Evolutionary conservation across 2,113 vertebrate genomes (phyloP), one percentile per base, ranked within the genome.

Genomic region (Dascyllus trimaculatus): DNA sequence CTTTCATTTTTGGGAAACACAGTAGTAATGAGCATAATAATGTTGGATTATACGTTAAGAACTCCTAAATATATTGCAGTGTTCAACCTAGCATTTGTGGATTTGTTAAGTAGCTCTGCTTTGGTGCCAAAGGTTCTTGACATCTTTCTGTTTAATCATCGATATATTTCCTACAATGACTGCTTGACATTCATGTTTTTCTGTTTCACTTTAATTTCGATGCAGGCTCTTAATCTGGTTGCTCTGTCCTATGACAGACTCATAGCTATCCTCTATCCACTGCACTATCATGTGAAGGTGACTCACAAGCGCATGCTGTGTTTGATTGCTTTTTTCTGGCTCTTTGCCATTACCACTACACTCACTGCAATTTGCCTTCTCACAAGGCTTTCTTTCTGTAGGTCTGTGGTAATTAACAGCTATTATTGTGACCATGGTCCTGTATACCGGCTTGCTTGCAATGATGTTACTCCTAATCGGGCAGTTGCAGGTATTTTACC

Each of bases 191-290:
- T 88, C 43, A 38, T 91, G 49, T 94, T 92, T 82, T 94, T 94
- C 85, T 87, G 87, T 35, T 91, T 66, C 75, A 73, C 85, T n/a
- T 88, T 78, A 10, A 70, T 91, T 62, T 80, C 65, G 0, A 74
- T 93, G 87, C 93, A 94, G 69, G 85, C 93, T 8, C 52, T 94
- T 25, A 93, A 92, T 24, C 86, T 95, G 51, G 84, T 93, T 49
- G 73, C 84, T 0, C 88, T 94, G 19, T 70, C 88, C 35, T 93
- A 89, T 56, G 93, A 94, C 90, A 85, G 92, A 53, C 62, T 94
- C 3, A 22, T 94, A 3, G 94, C 93, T 2, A 94, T 94, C 62
- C 86, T 77, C 53, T 92, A 74, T 69, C 94, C 94, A 4, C 62
- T 94, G 56, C 85, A 87, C 35, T 91, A 88, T 53, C 74, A 75